Evolutionary conservation across 2,797 vertebrate genomes (phyloP).

Genomic region (Poecile montanus): DNA sequence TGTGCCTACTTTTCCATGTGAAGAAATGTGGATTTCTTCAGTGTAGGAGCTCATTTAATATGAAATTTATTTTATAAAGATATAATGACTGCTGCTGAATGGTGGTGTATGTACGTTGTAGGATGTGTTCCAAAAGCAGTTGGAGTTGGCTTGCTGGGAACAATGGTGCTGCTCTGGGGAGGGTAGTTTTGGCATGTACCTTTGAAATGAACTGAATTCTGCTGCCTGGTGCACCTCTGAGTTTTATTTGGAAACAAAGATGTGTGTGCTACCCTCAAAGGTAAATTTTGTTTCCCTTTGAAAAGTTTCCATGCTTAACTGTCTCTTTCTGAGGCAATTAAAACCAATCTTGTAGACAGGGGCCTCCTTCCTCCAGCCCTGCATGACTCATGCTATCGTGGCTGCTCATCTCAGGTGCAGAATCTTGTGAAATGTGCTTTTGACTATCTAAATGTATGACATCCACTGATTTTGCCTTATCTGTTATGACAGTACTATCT

Average conservation of each 20-base stretch:
- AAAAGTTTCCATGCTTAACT: slow-evolving; percentile 49
- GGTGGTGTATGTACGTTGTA: background rate
- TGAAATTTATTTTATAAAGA: background rate
- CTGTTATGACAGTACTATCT: slow-evolving; percentile 23
- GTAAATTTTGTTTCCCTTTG: slow-evolving; percentile 14
- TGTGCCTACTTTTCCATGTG: background rate
- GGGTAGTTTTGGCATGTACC: background rate
- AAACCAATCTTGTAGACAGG: background rate
- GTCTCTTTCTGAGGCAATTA: slow-evolving; percentile 36
- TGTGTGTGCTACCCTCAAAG: background rate
- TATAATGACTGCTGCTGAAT: background rate
- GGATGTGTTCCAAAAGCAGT: background rate
- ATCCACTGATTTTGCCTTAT: slow-evolving; percentile 57
- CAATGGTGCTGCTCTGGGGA: background rate
- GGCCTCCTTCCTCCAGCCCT: slow-evolving; percentile 17
- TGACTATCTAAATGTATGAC: slow-evolving; percentile 32
- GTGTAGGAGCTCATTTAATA: background rate
- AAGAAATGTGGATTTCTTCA: background rate
- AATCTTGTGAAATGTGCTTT: slow-evolving; percentile 48
- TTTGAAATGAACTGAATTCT: background rate
- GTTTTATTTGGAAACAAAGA: slow-evolving; percentile 16
- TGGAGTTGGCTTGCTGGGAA: background rate
- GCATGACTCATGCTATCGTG: slow-evolving; percentile 37
- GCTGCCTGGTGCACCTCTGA: background rate
- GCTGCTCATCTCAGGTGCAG: slow-evolving; percentile 47